Conservation (phyloP, 2,888 invertebrate species). For the Spisula solida region DNA sequence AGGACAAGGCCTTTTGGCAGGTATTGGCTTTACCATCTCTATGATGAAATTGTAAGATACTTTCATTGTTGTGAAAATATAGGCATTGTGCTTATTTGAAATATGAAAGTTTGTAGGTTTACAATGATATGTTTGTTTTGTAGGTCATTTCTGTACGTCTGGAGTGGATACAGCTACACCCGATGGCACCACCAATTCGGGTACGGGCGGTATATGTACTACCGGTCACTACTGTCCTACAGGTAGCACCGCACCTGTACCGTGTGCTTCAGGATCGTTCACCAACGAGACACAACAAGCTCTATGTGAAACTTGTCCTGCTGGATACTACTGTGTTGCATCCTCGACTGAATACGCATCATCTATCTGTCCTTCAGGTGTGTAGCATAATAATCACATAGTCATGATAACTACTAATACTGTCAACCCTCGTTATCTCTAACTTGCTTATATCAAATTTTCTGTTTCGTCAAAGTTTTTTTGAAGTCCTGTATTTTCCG, state of each 20-base stretch:
- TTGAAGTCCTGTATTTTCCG: too few relatives aligned
- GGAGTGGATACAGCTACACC: conserved; percentile 84
- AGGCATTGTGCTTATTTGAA: too few relatives aligned
- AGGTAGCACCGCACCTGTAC: conserved; percentile 72
- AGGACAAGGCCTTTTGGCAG: too few relatives aligned
- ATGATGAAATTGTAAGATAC: too few relatives aligned
- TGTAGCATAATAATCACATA: conserved; percentile 61
- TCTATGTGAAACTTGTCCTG: conserved; percentile 78
- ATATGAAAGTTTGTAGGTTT: neutral
- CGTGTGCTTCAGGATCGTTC: conserved; percentile 80
- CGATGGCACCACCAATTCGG: conserved; percentile 78
- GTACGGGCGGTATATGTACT: conserved; percentile 84
- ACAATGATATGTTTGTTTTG: neutral
- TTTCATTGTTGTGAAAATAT: too few relatives aligned
- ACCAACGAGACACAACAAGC: conserved; percentile 77
- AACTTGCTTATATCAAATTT: too few relatives aligned
- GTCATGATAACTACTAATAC: neutral
- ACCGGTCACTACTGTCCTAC: conserved; percentile 82
- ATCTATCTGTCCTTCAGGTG: conserved; percentile 82
- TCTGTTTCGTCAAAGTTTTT: too few relatives aligned
- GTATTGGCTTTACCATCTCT: too few relatives aligned
- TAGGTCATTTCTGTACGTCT: conserved; percentile 85
- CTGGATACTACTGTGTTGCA: conserved; percentile 81
- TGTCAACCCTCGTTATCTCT: too few relatives aligned
- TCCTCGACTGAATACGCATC: conserved; percentile 79